Conservation (phyloP, 2,113 vertebrate genomes). For the Salvelinus alpinus region DNA sequence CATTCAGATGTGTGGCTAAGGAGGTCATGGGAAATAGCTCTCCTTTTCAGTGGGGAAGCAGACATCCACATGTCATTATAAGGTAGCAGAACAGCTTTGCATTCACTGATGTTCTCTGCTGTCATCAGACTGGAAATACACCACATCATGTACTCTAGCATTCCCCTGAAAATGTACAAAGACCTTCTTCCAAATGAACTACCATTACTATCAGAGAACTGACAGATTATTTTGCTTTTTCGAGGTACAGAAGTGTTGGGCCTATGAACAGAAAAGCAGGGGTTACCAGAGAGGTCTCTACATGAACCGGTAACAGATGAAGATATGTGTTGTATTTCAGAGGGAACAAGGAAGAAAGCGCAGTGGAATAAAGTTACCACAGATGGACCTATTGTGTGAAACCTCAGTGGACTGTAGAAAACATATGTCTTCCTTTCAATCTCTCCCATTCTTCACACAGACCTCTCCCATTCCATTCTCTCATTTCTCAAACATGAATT, state of each 20-base stretch:
- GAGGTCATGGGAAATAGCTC: not conserved
- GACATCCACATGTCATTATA: not conserved
- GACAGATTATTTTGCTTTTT: no score
- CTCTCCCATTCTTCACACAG: not conserved
- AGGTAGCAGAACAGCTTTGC: not conserved
- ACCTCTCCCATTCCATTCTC: slow-evolving; percentile 1
- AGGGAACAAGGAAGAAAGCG: not conserved
- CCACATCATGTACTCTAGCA: not conserved
- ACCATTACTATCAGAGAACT: no score
- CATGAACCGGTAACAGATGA: not conserved
- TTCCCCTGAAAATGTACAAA: not conserved
- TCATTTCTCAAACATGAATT: not conserved
- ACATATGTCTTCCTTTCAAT: not conserved
- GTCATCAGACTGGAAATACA: not conserved
- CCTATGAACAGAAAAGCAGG: not conserved
- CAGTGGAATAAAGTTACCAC: not conserved
- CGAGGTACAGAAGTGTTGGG: no score
- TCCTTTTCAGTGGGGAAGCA: not conserved
- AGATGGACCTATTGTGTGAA: slow-evolving; percentile 1
- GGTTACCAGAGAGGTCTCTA: not conserved
- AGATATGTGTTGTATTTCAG: not conserved
- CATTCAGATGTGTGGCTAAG: not conserved
- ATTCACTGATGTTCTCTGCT: not conserved
- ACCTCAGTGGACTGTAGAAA: not conserved
- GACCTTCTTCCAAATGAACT: not conserved